phyloP scores from a whole-genome alignment of 2,888 invertebrate species.

The Cinara cedri region DNA sequence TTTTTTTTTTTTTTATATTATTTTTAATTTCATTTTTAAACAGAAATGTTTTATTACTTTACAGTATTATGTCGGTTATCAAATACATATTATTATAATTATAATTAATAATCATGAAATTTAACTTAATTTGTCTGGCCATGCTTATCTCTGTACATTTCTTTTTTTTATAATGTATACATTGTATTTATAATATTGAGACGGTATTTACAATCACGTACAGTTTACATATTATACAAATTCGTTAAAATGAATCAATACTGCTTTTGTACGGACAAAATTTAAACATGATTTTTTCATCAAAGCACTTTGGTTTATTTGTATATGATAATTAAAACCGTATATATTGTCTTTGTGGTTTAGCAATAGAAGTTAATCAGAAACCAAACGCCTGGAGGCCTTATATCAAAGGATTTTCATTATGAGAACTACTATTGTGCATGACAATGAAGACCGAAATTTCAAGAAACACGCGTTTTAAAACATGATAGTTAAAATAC shows the following conservation, averaged over 20 bases:
- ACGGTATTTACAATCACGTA: no score
- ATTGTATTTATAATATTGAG: no score
- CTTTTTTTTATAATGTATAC: no score
- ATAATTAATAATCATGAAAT: no score
- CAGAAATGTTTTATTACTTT: no score
- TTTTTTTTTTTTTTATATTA: no score
- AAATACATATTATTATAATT: no score
- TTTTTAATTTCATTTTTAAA: no score
- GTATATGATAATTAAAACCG: constrained; percentile 39
- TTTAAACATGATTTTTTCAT: neutral
- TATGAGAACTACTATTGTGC: constrained; percentile 25
- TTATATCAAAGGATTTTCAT: constrained; percentile 49
- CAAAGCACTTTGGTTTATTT: constrained; percentile 14
- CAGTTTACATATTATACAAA: no score
- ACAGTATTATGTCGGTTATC: no score
- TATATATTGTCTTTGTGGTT: constrained; percentile 9
- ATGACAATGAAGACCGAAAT: constrained; percentile 24
- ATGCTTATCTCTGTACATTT: no score
- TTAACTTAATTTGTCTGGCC: no score
- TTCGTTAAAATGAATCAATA: constrained; percentile 4
- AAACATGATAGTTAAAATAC: neutral
- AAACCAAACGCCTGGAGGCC: constrained; percentile 27
- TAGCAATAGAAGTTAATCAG: constrained; percentile 38
- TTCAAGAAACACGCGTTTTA: constrained; percentile 19
- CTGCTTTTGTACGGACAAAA: neutral